Percentiles rank a stretch among this genome's conserved stretches.
Evolutionary conservation across 64 coral and sea anemone genomes (phyloP).

Genomic region (Pachyseris speciosa): DNA sequence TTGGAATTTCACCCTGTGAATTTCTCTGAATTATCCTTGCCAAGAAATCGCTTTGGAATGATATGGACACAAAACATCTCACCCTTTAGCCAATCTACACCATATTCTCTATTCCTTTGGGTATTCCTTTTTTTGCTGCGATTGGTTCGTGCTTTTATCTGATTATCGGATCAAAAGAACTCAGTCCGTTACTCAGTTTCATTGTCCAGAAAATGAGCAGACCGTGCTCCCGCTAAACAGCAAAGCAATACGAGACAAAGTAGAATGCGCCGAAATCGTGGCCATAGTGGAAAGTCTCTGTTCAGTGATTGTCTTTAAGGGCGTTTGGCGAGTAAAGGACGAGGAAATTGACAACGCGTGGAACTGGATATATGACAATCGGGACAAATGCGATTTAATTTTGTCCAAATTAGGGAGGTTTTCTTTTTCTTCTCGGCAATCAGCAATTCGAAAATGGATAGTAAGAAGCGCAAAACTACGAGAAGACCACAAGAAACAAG

Average conservation of each 20-base stretch:
- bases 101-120: no score
- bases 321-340: conserved; percentile 4
- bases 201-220: conserved; percentile 38
- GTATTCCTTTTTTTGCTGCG: no score
- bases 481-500: no score
- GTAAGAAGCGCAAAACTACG: neutral
- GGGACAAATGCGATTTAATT: neutral
- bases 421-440: conserved; percentile 15
- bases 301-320: conserved; percentile 1
- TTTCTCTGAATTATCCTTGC: no score
- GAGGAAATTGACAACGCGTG: conserved; percentile 17
- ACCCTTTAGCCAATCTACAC: no score
- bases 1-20: no score
- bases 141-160: no score
- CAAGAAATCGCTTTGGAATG: no score
- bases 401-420: neutral
- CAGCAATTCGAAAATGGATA: neutral
- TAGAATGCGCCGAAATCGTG: neutral
- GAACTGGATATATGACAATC: conserved; percentile 44
- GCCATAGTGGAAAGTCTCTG: conserved; percentile 11
- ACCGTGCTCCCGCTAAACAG: conserved; percentile 29
- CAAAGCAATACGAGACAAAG: neutral
- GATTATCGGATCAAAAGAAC: no score
- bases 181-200: no score
- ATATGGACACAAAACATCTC: no score